Percentiles rank a stretch among this genome's conserved stretches.
Evolutionary conservation across 2,888 invertebrate genomes (phyloP).

Genomic region (Trichogramma dendrolimi): DNA sequence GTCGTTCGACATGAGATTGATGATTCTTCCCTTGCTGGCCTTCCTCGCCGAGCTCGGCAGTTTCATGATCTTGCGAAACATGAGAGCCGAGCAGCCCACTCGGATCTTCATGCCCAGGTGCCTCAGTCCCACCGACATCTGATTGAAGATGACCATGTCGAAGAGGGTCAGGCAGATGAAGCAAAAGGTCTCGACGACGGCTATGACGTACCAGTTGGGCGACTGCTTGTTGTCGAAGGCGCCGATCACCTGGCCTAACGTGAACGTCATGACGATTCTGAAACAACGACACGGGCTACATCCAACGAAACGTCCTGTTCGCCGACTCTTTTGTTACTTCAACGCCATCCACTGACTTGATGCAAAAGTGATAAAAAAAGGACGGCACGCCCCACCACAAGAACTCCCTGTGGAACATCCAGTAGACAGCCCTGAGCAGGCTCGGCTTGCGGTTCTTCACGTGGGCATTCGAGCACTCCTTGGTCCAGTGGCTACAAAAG

Average conservation of each 20-base stretch:
- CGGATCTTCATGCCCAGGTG: conserved; percentile 74
- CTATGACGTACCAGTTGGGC: conserved; percentile 54
- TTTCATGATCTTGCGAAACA: conserved; percentile 69
- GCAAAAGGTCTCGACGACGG: conserved; percentile 64
- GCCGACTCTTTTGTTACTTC: neutral
- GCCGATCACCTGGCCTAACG: conserved; percentile 61
- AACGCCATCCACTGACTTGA: conserved; percentile 52
- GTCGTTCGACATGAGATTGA: conserved; percentile 81
- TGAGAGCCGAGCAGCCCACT: conserved; percentile 71
- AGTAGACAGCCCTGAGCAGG: conserved; percentile 58
- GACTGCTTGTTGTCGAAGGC: conserved; percentile 58
- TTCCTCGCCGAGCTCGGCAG: conserved; percentile 45
- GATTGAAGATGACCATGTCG: conserved; percentile 65
- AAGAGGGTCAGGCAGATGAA: conserved; percentile 60
- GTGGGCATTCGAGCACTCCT: conserved; percentile 56
- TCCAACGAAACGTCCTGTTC: neutral
- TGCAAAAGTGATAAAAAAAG: conserved; percentile 57
- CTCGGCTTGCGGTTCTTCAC: conserved; percentile 57
- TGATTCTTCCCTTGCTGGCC: conserved; percentile 61
- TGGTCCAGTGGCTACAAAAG: conserved; percentile 57
- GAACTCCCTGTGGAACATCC: conserved; percentile 61
- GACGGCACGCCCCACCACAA: conserved; percentile 59
- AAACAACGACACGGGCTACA: conserved; percentile 33
- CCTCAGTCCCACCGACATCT: conserved; percentile 56
- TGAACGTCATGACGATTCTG: conserved; percentile 62